Percentiles rank a stretch among this genome's conserved stretches.
Evolutionary conservation across 2,113 vertebrate genomes (phyloP).

Genomic region (Mirza zaza): DNA sequence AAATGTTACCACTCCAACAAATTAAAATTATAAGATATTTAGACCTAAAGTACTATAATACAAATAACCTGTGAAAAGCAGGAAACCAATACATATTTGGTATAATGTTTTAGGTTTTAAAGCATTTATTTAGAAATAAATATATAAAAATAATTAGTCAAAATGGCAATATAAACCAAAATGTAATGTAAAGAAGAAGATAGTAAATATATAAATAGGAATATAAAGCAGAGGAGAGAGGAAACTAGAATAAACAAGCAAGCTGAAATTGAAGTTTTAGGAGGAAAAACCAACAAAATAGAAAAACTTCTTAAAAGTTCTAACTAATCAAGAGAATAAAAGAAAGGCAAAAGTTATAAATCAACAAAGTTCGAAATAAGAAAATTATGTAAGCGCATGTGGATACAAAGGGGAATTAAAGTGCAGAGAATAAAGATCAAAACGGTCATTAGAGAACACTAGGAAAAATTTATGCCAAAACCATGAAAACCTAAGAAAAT

Average conservation of each 20-base stretch:
- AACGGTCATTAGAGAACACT: background rate
- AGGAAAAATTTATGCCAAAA: background rate
- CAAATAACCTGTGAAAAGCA: background rate
- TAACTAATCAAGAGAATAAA: background rate
- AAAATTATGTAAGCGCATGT: background rate
- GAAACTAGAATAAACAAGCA: background rate
- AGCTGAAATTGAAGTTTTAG: background rate
- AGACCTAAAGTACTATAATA: background rate
- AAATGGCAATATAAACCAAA: background rate
- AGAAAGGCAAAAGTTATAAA: background rate
- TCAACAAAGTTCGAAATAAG: background rate
- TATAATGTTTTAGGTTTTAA: background rate
- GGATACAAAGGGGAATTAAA: background rate
- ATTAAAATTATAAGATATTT: background rate
- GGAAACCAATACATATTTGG: background rate
- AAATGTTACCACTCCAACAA: background rate
- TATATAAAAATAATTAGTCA: background rate
- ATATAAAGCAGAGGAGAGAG: background rate
- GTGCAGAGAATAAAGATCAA: background rate
- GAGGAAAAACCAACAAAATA: background rate
- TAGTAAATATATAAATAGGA: background rate
- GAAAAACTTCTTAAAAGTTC: background rate
- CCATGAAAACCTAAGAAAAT: background rate
- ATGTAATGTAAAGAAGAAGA: background rate
- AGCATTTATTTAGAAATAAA: background rate